Percentiles rank a stretch among this genome's conserved stretches.
These are phyloP conservation scores for Melanotaenia duboulayi DNA, from an alignment of 2,113 vertebrate species.

Conservation along the genomic window DNA sequence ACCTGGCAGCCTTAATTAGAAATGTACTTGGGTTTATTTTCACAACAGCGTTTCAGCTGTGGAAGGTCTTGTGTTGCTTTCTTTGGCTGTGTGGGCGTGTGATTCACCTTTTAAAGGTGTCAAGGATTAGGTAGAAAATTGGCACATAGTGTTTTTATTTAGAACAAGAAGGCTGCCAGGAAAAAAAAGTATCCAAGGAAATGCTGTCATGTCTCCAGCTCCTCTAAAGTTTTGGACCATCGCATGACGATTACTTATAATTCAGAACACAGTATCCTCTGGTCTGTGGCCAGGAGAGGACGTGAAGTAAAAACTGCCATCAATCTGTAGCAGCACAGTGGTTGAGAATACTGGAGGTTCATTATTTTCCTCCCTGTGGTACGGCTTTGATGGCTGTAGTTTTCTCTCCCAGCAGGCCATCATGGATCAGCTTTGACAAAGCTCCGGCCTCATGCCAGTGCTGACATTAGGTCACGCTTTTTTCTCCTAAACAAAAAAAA, in stretches of 20 bases:
- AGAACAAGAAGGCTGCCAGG: not conserved
- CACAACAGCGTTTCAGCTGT: no score
- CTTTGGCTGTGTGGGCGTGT: constrained; percentile 5
- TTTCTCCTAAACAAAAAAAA: constrained; percentile 6
- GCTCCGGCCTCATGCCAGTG: constrained; percentile 1
- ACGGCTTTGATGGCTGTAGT: constrained; percentile 27
- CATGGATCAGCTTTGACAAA: constrained; percentile 11
- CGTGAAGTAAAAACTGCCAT: constrained; percentile 14
- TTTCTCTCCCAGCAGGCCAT: constrained; percentile 26
- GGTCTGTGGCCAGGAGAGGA: constrained; percentile 1
- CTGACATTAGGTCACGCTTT: not conserved
- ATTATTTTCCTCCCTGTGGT: constrained; percentile 48
- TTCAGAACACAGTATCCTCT: not conserved
- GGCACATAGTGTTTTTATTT: constrained; percentile 15
- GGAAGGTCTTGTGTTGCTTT: constrained; percentile 22
- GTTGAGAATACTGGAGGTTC: constrained; percentile 20
- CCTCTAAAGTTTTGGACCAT: constrained; percentile 18
- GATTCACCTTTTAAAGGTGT: constrained; percentile 34
- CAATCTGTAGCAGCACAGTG: constrained; percentile 2
- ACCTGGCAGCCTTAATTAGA: no score
- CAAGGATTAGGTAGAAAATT: constrained; percentile 31
- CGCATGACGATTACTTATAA: constrained; percentile 17
- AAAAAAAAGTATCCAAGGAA: not conserved
- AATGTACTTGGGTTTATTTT: no score
- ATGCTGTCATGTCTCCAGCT: not conserved